Percentiles rank a stretch among this genome's conserved stretches.
These are phyloP conservation scores for Datnioides undecimradiatus DNA, from an alignment of 2,113 vertebrate genomes.

Conservation along the genomic window DNA sequence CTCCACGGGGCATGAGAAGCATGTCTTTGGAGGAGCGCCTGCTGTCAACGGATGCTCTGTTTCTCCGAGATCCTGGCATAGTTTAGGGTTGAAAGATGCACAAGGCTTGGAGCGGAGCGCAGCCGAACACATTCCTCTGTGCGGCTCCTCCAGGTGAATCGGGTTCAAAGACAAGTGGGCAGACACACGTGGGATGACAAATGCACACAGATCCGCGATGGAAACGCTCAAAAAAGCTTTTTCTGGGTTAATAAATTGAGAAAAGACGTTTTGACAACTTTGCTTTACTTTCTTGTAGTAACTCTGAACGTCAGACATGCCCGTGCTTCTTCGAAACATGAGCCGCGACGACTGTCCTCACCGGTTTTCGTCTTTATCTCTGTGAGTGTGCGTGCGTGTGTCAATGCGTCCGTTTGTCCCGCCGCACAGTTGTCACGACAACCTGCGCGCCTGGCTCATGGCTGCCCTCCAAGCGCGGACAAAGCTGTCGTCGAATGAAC, in stretches of 20 bases:
- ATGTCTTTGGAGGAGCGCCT: constrained; percentile 78
- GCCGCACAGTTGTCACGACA: constrained; percentile 70
- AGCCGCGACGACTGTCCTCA: background rate
- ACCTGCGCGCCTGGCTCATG: constrained; percentile 71
- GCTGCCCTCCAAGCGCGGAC: constrained; percentile 75
- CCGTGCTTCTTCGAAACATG: background rate
- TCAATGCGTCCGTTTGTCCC: constrained; percentile 42
- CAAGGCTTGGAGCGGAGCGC: constrained; percentile 57
- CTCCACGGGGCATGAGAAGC: constrained; percentile 76
- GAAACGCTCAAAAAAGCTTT: constrained; percentile 2
- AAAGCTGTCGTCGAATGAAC: constrained; percentile 78
- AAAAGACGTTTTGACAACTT: background rate
- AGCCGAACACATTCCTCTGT: constrained; percentile 67
- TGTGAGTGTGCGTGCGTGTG: background rate
- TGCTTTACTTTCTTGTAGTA: background rate
- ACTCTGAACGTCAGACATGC: background rate
- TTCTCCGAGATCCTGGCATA: constrained; percentile 68
- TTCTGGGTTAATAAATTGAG: background rate
- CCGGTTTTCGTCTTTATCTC: constrained; percentile 26
- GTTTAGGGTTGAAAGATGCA: constrained; percentile 76
- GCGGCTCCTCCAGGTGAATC: constrained; percentile 66
- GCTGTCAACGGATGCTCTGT: constrained; percentile 79
- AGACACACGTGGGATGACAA: constrained; percentile 14
- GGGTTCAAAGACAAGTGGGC: constrained; percentile 49
- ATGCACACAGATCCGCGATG: background rate